These are phyloP conservation scores for Stylophora pistillata DNA, from an alignment of 64 coral and sea anemone species.

Conservation along the genomic window DNA sequence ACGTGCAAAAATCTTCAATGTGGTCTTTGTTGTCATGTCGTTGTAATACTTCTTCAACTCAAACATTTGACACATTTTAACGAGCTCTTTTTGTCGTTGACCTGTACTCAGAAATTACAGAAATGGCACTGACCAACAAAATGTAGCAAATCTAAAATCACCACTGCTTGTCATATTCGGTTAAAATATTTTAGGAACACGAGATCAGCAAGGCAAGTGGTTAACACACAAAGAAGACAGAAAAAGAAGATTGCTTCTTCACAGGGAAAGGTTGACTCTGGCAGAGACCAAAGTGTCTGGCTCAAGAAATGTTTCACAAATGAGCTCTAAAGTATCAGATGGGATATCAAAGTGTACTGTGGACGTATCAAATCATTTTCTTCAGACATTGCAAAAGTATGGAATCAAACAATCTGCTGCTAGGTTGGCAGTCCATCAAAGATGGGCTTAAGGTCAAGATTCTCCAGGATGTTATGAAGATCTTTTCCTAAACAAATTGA, in stretches of 20 bases:
- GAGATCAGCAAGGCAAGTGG: background rate
- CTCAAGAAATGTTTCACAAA: no score
- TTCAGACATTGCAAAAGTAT: no score
- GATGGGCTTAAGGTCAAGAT: background rate
- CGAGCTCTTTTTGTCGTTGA: constrained; percentile 16
- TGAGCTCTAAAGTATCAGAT: no score
- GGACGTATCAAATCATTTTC: no score
- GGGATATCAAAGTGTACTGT: no score
- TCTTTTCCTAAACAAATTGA: constrained; percentile 11
- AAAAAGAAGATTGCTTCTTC: background rate
- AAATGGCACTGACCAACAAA: constrained; percentile 3
- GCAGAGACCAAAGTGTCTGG: constrained; percentile 20
- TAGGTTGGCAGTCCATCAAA: background rate
- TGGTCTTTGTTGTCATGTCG: constrained; percentile 59
- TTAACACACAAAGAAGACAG: background rate
- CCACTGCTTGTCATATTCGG: no score
- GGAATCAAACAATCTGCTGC: no score
- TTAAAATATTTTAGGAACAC: constrained; percentile 17
- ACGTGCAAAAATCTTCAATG: no score
- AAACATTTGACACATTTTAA: constrained; percentile 32
- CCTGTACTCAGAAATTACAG: constrained; percentile 7
- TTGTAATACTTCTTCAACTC: constrained; percentile 48
- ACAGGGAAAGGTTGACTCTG: background rate
- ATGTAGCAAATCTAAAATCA: background rate
- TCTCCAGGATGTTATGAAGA: background rate